phyloP scores from a whole-genome alignment of 2,888 invertebrate species.

The Stratiomys singularior region DNA sequence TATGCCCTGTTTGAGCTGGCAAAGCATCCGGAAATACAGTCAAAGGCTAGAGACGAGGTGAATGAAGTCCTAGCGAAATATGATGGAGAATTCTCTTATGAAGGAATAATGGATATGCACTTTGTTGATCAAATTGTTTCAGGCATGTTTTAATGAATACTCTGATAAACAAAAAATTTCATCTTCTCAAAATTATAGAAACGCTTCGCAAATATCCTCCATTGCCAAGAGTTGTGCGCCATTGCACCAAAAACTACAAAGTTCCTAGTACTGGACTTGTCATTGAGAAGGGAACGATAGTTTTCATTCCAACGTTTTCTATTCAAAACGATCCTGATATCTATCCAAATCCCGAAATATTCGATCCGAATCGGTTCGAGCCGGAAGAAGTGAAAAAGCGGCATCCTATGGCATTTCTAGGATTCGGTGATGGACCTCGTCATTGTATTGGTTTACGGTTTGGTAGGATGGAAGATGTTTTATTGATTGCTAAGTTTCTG shows the following conservation, averaged over 20 bases:
- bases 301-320: slow-evolving; percentile 57
- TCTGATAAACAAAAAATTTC: neutral
- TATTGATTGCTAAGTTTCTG: neutral
- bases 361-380: slow-evolving; percentile 60
- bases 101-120: slow-evolving; percentile 38
- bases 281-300: slow-evolving; percentile 55
- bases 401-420: slow-evolving; percentile 58
- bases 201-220: slow-evolving; percentile 39
- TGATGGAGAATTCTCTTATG: slow-evolving; percentile 41
- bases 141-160: neutral
- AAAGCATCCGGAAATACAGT: slow-evolving; percentile 41
- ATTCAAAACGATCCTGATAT: slow-evolving; percentile 58
- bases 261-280: slow-evolving; percentile 53
- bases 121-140: slow-evolving; percentile 37
- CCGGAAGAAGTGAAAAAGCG: slow-evolving; percentile 56
- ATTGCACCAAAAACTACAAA: neutral
- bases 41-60: slow-evolving; percentile 33
- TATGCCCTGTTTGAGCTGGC: slow-evolving; percentile 58
- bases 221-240: neutral
- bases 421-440: slow-evolving; percentile 63
- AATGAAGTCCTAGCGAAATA: slow-evolving; percentile 10
- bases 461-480: slow-evolving; percentile 28
- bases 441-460: slow-evolving; percentile 58
- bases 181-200: neutral
- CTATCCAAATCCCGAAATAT: slow-evolving; percentile 57